Conservation (phyloP, 2,888 invertebrate genomes). For the Acronicta leporina region DNA sequence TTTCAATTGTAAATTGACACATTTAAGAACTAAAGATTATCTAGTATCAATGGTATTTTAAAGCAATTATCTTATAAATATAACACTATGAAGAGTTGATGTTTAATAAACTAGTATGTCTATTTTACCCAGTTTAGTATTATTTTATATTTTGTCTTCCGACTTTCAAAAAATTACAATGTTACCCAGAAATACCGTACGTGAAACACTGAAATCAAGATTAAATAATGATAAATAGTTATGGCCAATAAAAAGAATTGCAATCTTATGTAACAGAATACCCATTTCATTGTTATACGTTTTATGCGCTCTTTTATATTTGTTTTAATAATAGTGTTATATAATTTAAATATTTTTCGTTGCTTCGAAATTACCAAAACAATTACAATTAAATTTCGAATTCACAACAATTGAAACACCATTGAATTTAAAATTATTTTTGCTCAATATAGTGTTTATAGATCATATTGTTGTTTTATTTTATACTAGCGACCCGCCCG, state of each 20-base stretch:
- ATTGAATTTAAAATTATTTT: constrained; percentile 42
- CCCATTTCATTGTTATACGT: neutral
- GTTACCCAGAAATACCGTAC: too few species aligned
- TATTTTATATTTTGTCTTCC: too few species aligned
- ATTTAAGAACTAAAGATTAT: constrained; percentile 6
- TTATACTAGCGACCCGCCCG: too few species aligned
- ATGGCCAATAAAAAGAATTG: too few species aligned
- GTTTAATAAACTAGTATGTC: too few species aligned
- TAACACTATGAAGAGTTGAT: neutral
- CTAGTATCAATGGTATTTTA: constrained; percentile 12
- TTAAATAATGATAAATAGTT: too few species aligned
- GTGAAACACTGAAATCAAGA: too few species aligned
- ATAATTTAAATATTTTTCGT: neutral
- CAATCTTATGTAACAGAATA: neutral
- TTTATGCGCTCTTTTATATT: neutral
- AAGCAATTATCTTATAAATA: constrained; percentile 19
- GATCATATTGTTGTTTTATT: constrained; percentile 40
- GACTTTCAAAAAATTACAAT: too few species aligned
- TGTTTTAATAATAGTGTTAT: too few species aligned
- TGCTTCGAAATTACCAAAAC: constrained; percentile 23
- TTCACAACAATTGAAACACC: constrained; percentile 23
- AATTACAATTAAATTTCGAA: constrained; percentile 16
- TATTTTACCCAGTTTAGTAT: too few species aligned
- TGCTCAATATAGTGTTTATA: constrained; percentile 62
- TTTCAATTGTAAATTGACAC: constrained; percentile 16